Percentiles rank a stretch among this genome's conserved stretches.
Conservation (phyloP, 2,888 invertebrate species). For the Callimorpha dominula region DNA sequence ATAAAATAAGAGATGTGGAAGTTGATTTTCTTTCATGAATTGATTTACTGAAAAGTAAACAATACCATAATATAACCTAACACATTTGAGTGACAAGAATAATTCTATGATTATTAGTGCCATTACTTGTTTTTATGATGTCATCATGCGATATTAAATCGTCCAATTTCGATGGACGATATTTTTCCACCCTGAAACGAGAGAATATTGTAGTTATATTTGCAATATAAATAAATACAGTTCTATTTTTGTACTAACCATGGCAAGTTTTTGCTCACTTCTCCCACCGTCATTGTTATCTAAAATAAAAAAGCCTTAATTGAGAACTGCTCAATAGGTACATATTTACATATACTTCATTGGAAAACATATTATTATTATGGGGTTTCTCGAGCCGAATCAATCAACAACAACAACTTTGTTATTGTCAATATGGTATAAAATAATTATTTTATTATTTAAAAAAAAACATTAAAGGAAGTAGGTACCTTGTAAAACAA, state of each 20-base stretch:
- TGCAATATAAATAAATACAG: background rate
- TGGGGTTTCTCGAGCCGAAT: no score
- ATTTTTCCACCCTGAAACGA: constrained; percentile 97
- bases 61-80: background rate
- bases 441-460: no score
- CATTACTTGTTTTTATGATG: constrained; percentile 97
- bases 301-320: background rate
- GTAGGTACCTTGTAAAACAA: no score
- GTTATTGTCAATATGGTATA: no score
- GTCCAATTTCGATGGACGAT: constrained; percentile 95
- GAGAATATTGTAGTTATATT: constrained; percentile 10
- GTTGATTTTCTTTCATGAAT: constrained; percentile 95
- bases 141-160: constrained; percentile 99
- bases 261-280: constrained; percentile 85
- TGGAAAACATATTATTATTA: no score
- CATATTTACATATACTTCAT: background rate
- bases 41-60: constrained; percentile 88
- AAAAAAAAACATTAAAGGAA: no score
- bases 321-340: background rate
- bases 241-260: constrained; percentile 76
- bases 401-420: no score
- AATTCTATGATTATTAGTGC: background rate
- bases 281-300: constrained; percentile 73
- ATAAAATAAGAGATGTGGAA: constrained; percentile 98
- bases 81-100: background rate